phyloP scores from a whole-genome alignment of 2,888 invertebrate species.

The Flexamia atlantica region DNA sequence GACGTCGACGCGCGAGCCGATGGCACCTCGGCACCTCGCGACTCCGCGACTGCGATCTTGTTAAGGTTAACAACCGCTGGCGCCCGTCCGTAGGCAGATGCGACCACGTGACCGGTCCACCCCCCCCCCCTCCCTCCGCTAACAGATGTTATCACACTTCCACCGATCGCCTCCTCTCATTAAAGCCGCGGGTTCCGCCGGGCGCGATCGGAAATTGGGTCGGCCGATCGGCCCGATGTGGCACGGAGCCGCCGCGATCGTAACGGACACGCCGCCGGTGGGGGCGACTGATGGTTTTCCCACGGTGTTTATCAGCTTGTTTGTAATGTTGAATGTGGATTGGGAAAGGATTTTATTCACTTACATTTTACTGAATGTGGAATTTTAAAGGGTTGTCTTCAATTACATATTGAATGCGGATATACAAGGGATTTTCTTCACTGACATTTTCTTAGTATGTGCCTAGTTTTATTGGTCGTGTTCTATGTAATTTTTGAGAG shows the following conservation, averaged over 20 bases:
- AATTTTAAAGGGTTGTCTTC: too few species aligned
- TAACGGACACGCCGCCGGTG: not conserved
- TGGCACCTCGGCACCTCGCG: not conserved
- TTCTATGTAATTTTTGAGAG: too few species aligned
- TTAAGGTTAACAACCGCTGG: constrained; percentile 45
- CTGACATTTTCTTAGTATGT: too few species aligned
- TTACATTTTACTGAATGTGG: too few species aligned
- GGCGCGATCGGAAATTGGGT: constrained; percentile 6
- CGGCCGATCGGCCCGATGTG: not conserved
- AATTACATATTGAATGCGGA: too few species aligned
- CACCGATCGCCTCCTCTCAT: constrained; percentile 19
- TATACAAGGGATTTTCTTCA: too few species aligned
- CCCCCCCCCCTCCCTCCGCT: not conserved
- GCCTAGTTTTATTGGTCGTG: too few species aligned
- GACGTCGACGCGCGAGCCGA: too few species aligned
- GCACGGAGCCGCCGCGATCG: not conserved
- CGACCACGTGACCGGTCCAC: constrained; percentile 28
- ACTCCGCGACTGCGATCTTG: constrained; percentile 23
- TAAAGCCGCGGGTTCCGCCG: constrained; percentile 20
- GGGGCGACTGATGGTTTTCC: not conserved
- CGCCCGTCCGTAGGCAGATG: constrained; percentile 25
- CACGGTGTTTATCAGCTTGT: constrained; percentile 1
- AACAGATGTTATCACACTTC: constrained; percentile 45
- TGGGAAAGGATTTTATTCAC: too few species aligned
- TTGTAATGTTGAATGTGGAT: not conserved